Conservation (phyloP, 2,888 invertebrate species). For the Drosophila borealis region DNA sequence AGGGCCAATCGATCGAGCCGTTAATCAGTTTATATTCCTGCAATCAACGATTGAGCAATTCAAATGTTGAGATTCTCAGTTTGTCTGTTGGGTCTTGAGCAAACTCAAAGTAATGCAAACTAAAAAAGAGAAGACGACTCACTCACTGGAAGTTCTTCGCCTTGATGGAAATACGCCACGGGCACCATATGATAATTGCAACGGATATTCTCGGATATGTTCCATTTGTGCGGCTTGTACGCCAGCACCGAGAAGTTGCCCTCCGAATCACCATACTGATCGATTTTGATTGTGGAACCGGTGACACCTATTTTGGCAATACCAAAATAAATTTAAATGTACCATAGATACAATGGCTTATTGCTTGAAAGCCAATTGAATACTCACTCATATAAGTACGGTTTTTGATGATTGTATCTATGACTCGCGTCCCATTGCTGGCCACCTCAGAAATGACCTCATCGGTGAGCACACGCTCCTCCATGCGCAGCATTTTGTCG, state of each 20-base stretch:
- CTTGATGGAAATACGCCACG: conserved; percentile 93
- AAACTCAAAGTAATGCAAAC: conserved; percentile 47
- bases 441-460: conserved; percentile 89
- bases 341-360: background rate
- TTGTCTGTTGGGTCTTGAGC: background rate
- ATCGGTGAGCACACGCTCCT: conserved; percentile 87
- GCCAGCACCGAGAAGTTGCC: conserved; percentile 98
- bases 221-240: conserved; percentile 87
- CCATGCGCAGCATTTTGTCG: conserved; percentile 89
- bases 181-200: conserved; percentile 93
- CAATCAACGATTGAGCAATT: conserved; percentile 12
- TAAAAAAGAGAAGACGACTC: conserved; percentile 86
- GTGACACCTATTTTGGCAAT: conserved; percentile 90
- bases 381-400: conserved; percentile 94
- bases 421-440: conserved; percentile 94
- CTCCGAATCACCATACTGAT: conserved; percentile 97
- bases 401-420: conserved; percentile 93
- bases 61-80: conserved; percentile 7
- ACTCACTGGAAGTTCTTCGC: conserved; percentile 91
- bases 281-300: conserved; percentile 96
- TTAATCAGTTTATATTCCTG: conserved; percentile 91
- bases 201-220: conserved; percentile 86
- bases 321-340: background rate
- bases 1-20: conserved; percentile 92
- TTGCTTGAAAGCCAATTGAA: background rate